Evolutionary conservation across 2,797 vertebrate genomes (phyloP).

Genomic region (Danio kyathit): DNA sequence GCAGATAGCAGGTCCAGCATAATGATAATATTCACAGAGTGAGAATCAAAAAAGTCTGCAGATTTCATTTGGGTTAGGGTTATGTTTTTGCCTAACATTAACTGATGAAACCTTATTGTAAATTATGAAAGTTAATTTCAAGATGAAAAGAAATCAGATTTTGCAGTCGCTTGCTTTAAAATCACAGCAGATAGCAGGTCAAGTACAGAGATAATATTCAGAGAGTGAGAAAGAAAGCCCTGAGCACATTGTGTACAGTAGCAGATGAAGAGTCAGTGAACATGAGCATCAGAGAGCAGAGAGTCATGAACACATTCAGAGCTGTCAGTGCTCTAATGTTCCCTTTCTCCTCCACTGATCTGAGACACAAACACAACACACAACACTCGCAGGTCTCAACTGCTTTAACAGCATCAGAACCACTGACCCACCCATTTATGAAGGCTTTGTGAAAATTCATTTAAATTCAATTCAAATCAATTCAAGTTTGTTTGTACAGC

Average conservation of each 20-base stretch:
- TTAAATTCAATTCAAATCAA: no score
- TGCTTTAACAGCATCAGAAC: neutral
- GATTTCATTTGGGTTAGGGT: no score
- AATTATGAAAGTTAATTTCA: no score
- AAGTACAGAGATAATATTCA: neutral
- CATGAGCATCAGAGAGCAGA: neutral
- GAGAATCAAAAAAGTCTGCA: no score
- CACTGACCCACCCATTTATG: no score
- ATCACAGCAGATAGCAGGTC: neutral
- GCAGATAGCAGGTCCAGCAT: no score
- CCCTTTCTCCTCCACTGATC: slow-evolving; percentile 46
- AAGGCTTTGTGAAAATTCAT: no score
- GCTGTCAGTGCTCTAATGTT: slow-evolving; percentile 49
- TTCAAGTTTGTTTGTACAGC: no score
- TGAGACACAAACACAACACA: slow-evolving; percentile 39
- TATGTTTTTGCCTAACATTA: no score
- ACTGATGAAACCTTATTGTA: no score
- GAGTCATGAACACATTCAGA: slow-evolving; percentile 36
- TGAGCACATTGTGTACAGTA: neutral
- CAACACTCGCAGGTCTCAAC: slow-evolving; percentile 20
- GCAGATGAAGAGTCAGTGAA: slow-evolving; percentile 18
- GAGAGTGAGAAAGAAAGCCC: neutral
- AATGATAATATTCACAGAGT: no score
- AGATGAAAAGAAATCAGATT: no score
- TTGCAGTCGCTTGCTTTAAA: neutral